phyloP scores from a whole-genome alignment of 35 echinoderm and acorn worm genomes.

The Strongylocentrotus purpuratus region DNA sequence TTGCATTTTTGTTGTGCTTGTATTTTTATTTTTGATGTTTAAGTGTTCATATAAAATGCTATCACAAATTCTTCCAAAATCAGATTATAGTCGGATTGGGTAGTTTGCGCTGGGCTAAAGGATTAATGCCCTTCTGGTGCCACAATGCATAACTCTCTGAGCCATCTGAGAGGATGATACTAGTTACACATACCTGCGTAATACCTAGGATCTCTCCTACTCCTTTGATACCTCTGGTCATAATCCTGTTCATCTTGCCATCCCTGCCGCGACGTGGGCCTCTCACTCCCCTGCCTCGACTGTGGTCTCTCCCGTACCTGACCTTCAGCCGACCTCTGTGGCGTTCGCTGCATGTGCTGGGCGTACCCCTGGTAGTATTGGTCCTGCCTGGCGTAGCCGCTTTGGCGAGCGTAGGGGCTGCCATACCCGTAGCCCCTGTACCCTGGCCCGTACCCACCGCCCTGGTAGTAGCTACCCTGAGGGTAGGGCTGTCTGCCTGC shows the following conservation, averaged over 20 bases:
- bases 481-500: neutral
- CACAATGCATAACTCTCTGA: neutral
- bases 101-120: too few species aligned
- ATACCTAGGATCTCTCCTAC: conserved; percentile 50
- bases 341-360: conserved; percentile 12
- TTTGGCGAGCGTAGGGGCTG: conserved; percentile 37
- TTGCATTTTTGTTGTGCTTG: too few species aligned
- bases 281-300: conserved; percentile 71
- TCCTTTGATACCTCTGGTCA: conserved; percentile 50
- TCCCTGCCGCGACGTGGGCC: conserved; percentile 59
- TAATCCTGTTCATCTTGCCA: conserved; percentile 52
- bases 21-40: too few species aligned
- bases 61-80: too few species aligned
- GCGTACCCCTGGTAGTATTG: conserved; percentile 48
- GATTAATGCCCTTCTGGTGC: too few species aligned
- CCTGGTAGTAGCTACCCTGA: conserved; percentile 22
- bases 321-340: conserved; percentile 26
- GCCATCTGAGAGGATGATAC: neutral
- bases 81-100: too few species aligned
- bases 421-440: conserved; percentile 51
- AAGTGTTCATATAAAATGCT: too few species aligned
- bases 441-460: conserved; percentile 29
- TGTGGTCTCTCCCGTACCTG: conserved; percentile 48
- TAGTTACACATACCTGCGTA: conserved; percentile 21
- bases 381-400: conserved; percentile 54